Conservation (phyloP, 2,113 vertebrate genomes). For the Helogale parvula region DNA sequence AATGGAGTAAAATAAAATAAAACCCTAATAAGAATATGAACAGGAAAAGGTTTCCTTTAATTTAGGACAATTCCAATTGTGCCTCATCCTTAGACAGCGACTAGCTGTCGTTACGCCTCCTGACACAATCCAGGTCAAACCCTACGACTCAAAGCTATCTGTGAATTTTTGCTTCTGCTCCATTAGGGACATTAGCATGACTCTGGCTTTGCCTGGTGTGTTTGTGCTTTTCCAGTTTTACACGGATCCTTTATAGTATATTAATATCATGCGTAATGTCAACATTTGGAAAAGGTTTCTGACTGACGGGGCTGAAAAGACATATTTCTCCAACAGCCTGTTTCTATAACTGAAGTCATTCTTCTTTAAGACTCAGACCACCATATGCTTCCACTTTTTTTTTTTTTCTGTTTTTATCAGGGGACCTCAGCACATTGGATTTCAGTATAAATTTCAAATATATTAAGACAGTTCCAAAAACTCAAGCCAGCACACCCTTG, state of each 20-base stretch:
- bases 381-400: slow-evolving; percentile 52
- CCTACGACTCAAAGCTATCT: background rate
- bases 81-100: background rate
- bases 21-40: background rate
- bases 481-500: background rate
- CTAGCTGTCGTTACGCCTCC: background rate
- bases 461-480: slow-evolving; percentile 50
- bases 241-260: background rate
- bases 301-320: slow-evolving; percentile 56
- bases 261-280: background rate
- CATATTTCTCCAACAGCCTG: slow-evolving; percentile 53
- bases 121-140: background rate
- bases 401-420: background rate
- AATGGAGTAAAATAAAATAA: background rate
- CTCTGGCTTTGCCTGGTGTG: background rate
- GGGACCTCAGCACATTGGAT: background rate
- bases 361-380: slow-evolving; percentile 12
- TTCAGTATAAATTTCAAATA: slow-evolving; percentile 62
- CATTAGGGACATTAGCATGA: background rate
- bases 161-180: background rate
- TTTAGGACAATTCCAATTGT: background rate
- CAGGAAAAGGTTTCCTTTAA: background rate
- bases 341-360: slow-evolving; percentile 54
- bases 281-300: slow-evolving; percentile 63
- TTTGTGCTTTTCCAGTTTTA: background rate